phyloP scores from a whole-genome alignment of 1,140 invertebrate genomes.

The Laupala kohalensis region DNA sequence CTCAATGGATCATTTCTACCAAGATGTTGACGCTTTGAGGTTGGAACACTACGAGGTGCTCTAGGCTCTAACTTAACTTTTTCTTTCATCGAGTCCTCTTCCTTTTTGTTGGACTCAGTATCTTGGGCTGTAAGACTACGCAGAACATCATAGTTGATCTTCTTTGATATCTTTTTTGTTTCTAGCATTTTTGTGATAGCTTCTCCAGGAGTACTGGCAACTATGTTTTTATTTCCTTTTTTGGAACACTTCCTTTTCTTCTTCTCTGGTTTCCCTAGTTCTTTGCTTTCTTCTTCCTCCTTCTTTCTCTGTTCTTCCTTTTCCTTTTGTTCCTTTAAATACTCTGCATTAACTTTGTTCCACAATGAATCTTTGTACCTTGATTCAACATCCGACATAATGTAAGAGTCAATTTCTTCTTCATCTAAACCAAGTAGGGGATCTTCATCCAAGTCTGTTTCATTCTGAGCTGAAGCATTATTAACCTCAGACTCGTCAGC shows the following conservation, averaged over 20 bases:
- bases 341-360: constrained; percentile 72
- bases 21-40: background rate
- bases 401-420: constrained; percentile 74
- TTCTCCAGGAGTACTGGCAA: constrained; percentile 42
- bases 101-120: background rate
- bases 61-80: background rate
- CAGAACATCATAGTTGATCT: constrained; percentile 96
- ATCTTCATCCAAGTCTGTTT: constrained; percentile 30
- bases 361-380: constrained; percentile 67
- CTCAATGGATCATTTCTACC: background rate
- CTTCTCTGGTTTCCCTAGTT: constrained; percentile 66
- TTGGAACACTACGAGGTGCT: background rate
- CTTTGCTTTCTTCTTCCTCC: constrained; percentile 65
- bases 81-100: background rate
- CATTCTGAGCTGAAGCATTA: constrained; percentile 15
- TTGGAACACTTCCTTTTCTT: constrained; percentile 38
- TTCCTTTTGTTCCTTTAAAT: constrained; percentile 68
- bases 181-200: constrained; percentile 90
- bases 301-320: constrained; percentile 62
- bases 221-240: constrained; percentile 7
- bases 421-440: constrained; percentile 72
- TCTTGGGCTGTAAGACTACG: constrained; percentile 51
- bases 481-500: background rate
- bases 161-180: constrained; percentile 88
- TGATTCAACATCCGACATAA: constrained; percentile 70